Base-by-base conservation (phyloP, 1,140 invertebrate species). In the Drosophila busckii region DNA sequence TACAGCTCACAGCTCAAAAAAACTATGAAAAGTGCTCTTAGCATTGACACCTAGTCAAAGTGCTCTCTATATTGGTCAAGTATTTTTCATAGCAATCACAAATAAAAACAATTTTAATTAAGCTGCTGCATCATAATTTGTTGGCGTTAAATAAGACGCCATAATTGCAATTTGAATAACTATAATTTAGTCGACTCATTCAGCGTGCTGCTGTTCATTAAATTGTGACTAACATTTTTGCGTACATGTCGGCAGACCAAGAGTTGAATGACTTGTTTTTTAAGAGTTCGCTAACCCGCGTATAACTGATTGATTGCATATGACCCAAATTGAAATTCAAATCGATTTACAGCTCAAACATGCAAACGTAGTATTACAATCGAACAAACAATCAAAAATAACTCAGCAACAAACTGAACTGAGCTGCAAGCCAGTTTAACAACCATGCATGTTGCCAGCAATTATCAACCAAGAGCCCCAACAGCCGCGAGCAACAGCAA, bases 361-460 rank as follows among this genome's bases (percentile, higher is more conserved):
- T 78, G 73, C 73, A 68, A 78, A 70, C 60, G 41, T n/a, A 62
- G 60, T 46, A 65, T 71, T 80, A 65, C 65, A 68, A 78, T 82
- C 75, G 73, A 78, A 78, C 73, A 78, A 78, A 78, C 71, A 78
- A 75, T 26, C 23, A 50, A 61, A 32, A 32, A 32, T 19, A 23
- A 45, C 38, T 38, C 7, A 19, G 22, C 37, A 17, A 12, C 22
- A 6, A 4, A 15, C 28, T 9, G 34, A 7, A 29, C 26, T 4
- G 42, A 17, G 12, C n/a, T n/a, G n/a, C 19, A 10, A 32, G 3
- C n/a, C 45, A 16, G n/a, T 20, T 13, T 32, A 19, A 6, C 23
- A 35, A 32, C 23, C 52, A 53, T 68, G 67, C 73, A 80, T 64
- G 68, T 61, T 68, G 58, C 63, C 49, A 44, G 53, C 68, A 73